Percentiles rank a stretch among this genome's conserved stretches.
Conservation (phyloP, 2,797 vertebrate species). For the Phalanger gymnotis region DNA sequence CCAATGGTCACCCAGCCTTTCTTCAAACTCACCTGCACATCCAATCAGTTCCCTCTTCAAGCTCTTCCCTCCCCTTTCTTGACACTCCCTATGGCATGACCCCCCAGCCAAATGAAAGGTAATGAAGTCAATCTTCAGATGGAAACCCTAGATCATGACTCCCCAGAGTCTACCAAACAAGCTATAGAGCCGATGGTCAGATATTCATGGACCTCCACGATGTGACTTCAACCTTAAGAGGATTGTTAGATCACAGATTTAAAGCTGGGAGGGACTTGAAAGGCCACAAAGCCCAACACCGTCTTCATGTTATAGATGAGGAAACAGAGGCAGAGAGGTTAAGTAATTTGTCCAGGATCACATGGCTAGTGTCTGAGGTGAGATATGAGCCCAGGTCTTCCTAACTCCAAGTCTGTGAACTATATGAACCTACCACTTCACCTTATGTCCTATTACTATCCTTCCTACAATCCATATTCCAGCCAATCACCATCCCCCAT, state of each 20-base stretch:
- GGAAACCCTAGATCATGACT: background rate
- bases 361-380: background rate
- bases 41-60: background rate
- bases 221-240: background rate
- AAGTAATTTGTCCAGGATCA: background rate
- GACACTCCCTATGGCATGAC: background rate
- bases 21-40: background rate
- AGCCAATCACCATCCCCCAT: background rate
- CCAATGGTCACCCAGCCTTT: too few species aligned
- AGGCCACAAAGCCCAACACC: too few species aligned
- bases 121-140: background rate
- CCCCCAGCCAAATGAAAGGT: background rate
- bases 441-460: background rate
- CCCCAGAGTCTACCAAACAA: background rate
- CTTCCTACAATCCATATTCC: too few species aligned
- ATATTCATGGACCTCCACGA: background rate
- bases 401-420: background rate
- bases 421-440: background rate
- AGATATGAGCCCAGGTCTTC: background rate
- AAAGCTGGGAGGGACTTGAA: background rate
- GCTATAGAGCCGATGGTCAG: background rate
- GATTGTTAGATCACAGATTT: background rate
- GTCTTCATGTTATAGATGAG: background rate
- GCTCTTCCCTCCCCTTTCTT: background rate
- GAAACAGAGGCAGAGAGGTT: background rate